Percentiles rank a stretch among this genome's conserved stretches.
Evolutionary conservation across 1,140 invertebrate species (phyloP).

Genomic region (Charaxes varanes): DNA sequence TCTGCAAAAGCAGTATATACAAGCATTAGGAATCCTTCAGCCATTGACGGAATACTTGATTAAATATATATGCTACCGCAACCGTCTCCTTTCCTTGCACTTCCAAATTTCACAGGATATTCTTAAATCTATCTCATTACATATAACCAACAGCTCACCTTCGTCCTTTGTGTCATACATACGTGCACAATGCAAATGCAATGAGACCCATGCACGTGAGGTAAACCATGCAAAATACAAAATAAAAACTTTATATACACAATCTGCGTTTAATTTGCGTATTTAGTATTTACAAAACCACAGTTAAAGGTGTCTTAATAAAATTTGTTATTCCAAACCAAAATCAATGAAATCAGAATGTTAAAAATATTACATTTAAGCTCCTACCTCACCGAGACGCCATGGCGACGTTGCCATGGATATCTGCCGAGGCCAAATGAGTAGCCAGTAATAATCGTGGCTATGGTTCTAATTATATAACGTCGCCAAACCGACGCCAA

Average conservation of each 20-base stretch:
- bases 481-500: no score
- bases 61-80: constrained; percentile 7
- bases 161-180: constrained; percentile 1
- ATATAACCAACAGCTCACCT: constrained; percentile 4
- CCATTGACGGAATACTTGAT: background rate
- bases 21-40: constrained; percentile 9
- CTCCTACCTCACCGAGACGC: no score
- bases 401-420: background rate
- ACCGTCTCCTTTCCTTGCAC: constrained; percentile 6
- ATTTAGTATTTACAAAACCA: constrained; percentile 17
- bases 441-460: no score
- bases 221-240: constrained; percentile 7
- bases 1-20: constrained; percentile 10
- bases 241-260: no score
- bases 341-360: constrained; percentile 15
- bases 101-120: background rate
- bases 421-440: no score
- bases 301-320: background rate
- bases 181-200: constrained; percentile 17
- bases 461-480: no score
- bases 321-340: constrained; percentile 13
- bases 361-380: constrained; percentile 6
- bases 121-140: background rate
- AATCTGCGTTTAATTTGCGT: no score
- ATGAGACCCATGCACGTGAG: constrained; percentile 8